These are phyloP conservation scores for Cosmia pyralina DNA, from an alignment of 2,888 invertebrate species.

Conservation along the genomic window DNA sequence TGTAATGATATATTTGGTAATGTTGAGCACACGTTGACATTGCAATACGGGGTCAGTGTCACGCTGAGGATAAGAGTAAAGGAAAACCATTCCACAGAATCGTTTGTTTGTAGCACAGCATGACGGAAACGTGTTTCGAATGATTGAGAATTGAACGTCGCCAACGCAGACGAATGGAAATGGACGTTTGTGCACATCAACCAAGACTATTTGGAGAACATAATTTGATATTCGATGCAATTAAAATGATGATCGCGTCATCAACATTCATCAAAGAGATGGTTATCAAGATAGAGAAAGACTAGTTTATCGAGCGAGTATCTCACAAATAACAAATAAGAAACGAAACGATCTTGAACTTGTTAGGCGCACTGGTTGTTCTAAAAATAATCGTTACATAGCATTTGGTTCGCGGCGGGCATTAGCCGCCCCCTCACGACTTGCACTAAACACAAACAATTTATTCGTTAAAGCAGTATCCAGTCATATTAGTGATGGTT, in stretches of 20 bases:
- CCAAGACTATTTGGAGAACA: conserved; percentile 34
- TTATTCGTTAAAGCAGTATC: conserved; percentile 58
- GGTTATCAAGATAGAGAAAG: conserved; percentile 18
- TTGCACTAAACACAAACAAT: conserved; percentile 61
- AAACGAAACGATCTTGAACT: conserved; percentile 83
- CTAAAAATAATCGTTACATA: conserved; percentile 79
- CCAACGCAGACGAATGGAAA: conserved; percentile 61
- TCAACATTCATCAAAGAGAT: conserved; percentile 15
- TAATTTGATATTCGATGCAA: conserved; percentile 32
- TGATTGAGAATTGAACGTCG: conserved; percentile 69
- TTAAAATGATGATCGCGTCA: conserved; percentile 26
- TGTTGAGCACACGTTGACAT: conserved; percentile 75
- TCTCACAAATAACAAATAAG: conserved; percentile 62
- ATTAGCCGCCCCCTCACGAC: conserved; percentile 60
- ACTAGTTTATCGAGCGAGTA: conserved; percentile 23
- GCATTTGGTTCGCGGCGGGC: conserved; percentile 58
- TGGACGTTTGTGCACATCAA: conserved; percentile 34
- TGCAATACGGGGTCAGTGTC: conserved; percentile 85
- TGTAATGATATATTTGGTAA: conserved; percentile 68
- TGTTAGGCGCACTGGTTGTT: conserved; percentile 71
- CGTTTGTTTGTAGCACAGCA: conserved; percentile 68
- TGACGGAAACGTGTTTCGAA: conserved; percentile 69
- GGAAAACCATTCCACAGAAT: conserved; percentile 81
- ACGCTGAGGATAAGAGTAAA: conserved; percentile 70
- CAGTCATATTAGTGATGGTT: conserved; percentile 61